Conservation (phyloP, 2,113 vertebrate genomes). For the Oxygymnocypris stewartii region DNA sequence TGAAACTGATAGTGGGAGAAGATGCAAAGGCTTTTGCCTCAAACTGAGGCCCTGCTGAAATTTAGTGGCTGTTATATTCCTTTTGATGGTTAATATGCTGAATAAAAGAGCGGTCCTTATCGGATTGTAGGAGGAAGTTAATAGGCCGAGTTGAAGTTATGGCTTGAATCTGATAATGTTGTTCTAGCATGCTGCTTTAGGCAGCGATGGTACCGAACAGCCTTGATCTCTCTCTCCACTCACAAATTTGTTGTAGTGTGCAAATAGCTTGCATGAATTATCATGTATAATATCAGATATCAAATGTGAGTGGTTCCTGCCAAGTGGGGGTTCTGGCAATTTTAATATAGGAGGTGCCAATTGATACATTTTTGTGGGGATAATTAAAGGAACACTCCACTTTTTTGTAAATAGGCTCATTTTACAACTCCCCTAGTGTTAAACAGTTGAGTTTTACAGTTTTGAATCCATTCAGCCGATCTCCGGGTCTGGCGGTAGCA, state of each 20-base stretch:
- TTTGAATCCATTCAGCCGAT: too few species aligned
- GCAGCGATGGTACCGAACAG: not conserved
- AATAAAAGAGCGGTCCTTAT: not conserved
- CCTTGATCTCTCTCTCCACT: not conserved
- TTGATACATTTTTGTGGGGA: not conserved
- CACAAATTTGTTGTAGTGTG: not conserved
- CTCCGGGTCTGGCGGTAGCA: too few species aligned
- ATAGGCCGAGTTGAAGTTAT: not conserved
- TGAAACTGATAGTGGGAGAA: not conserved
- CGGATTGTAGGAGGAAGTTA: not conserved
- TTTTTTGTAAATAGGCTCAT: too few species aligned
- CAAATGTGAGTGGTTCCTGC: not conserved
- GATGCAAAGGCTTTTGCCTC: conserved; percentile 1
- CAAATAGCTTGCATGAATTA: conserved; percentile 38
- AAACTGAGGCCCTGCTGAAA: not conserved
- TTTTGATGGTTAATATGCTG: not conserved
- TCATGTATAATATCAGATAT: conserved; percentile 2
- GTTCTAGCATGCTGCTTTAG: conserved; percentile 1
- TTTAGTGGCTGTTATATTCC: not conserved
- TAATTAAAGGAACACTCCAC: not conserved
- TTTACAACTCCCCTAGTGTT: too few species aligned
- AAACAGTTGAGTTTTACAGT: too few species aligned
- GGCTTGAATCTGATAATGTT: not conserved
- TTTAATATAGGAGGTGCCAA: not conserved
- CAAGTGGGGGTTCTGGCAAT: not conserved